These are phyloP conservation scores for Girardia tigrina DNA, from an alignment of 2,888 invertebrate genomes.

Conservation along the genomic window DNA sequence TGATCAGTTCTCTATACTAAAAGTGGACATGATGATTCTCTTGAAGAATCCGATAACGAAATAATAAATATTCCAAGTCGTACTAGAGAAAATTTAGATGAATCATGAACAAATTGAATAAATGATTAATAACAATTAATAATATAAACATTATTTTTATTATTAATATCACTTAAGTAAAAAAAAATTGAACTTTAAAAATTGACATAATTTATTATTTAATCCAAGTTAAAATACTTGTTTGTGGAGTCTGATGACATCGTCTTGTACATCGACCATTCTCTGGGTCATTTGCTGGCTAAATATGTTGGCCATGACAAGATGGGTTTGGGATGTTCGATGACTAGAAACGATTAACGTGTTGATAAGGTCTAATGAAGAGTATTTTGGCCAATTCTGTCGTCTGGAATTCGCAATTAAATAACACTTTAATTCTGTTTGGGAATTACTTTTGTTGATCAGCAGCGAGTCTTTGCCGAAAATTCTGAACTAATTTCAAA, in stretches of 20 bases:
- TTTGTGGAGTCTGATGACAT: conserved; percentile 53
- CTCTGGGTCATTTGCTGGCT: conserved; percentile 69
- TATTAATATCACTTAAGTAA: too few species aligned
- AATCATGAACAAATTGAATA: too few species aligned
- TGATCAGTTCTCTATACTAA: too few species aligned
- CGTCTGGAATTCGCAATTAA: conserved; percentile 28
- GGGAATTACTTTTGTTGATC: background rate
- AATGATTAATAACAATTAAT: too few species aligned
- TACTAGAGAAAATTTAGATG: too few species aligned
- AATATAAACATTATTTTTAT: too few species aligned
- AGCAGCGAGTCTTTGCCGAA: background rate
- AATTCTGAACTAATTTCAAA: conserved; percentile 64
- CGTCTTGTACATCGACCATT: conserved; percentile 71
- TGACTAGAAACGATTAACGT: conserved; percentile 27
- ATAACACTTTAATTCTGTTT: background rate
- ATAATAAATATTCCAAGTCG: too few species aligned
- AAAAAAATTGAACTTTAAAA: too few species aligned
- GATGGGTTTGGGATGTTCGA: conserved; percentile 54
- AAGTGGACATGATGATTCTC: too few species aligned
- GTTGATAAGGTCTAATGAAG: conserved; percentile 28
- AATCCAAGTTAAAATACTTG: background rate
- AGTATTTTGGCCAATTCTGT: conserved; percentile 33
- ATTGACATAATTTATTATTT: too few species aligned
- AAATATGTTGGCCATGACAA: conserved; percentile 74
- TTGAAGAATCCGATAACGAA: too few species aligned